Conservation (phyloP, 2,113 vertebrate species). For the Falcunculus frontatus region DNA sequence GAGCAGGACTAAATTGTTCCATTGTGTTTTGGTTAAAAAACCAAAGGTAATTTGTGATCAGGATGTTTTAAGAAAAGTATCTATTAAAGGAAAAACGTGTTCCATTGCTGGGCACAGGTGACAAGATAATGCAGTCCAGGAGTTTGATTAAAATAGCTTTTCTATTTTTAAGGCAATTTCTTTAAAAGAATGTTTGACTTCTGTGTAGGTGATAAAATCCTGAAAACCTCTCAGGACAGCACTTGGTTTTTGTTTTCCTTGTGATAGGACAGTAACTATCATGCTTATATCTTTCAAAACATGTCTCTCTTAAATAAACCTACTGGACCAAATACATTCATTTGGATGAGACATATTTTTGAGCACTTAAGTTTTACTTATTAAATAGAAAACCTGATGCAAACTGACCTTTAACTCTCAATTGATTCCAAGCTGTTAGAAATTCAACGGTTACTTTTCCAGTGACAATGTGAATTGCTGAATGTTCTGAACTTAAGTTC, state of each 20-base stretch:
- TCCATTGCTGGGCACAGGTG: conserved; percentile 7
- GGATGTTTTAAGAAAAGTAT: neutral
- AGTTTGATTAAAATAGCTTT: conserved; percentile 35
- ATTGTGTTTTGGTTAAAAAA: neutral
- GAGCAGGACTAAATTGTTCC: neutral
- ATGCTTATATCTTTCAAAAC: neutral
- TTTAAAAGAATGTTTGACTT: conserved; percentile 8
- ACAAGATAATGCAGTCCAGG: neutral
- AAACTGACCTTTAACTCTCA: conserved; percentile 7
- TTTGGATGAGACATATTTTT: neutral
- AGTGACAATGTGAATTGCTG: neutral
- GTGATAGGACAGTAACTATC: neutral
- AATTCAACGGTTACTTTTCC: neutral
- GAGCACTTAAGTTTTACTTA: neutral
- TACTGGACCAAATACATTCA: neutral
- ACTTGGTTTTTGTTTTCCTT: neutral
- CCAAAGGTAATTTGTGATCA: neutral
- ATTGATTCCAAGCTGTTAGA: neutral
- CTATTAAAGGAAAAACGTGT: conserved; percentile 22
- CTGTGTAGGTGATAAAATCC: neutral
- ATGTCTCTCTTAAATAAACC: neutral
- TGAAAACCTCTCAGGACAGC: neutral
- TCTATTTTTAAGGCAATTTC: conserved; percentile 18
- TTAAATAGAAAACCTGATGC: conserved; percentile 3
- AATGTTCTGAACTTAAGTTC: neutral